phyloP scores from a whole-genome alignment of 1,140 invertebrate species.

The Caenorhabditis inopinata region DNA sequence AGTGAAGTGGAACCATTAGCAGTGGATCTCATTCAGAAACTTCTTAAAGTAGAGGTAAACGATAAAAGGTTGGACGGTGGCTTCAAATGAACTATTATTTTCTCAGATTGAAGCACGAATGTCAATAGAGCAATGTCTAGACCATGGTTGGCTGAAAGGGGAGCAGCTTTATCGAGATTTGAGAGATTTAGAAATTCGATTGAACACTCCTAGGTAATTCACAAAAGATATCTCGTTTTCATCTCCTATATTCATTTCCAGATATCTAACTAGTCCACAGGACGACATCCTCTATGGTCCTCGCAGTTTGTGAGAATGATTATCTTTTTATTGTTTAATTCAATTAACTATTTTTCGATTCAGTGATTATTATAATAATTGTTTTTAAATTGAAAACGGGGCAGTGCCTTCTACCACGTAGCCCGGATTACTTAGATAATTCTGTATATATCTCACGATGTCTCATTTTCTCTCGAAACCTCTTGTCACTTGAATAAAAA shows the following conservation, averaged over 20 bases:
- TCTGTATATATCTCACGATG: no score
- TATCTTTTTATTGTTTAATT: no score
- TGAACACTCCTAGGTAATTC: conserved; percentile 35
- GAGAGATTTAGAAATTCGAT: conserved; percentile 51
- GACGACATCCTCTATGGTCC: background rate
- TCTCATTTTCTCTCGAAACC: no score
- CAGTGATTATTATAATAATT: no score
- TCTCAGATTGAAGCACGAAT: conserved; percentile 64
- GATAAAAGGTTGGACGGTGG: no score
- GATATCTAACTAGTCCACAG: background rate
- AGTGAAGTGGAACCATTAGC: conserved; percentile 91
- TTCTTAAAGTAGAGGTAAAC: conserved; percentile 96
- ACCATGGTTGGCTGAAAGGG: conserved; percentile 86
- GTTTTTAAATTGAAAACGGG: no score
- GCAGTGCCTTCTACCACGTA: no score
- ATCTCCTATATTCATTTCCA: background rate
- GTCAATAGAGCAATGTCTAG: conserved; percentile 88
- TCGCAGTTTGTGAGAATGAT: no score
- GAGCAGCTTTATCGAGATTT: conserved; percentile 56
- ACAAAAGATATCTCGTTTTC: background rate
- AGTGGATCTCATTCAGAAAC: conserved; percentile 93
- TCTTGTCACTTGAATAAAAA: no score
- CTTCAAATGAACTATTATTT: no score
- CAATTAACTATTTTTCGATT: no score
- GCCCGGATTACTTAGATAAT: no score